Evolutionary conservation across 2,888 invertebrate genomes (phyloP), one percentile per base, ranked within the genome.

Genomic region (Zaprionus obscuricornis): DNA sequence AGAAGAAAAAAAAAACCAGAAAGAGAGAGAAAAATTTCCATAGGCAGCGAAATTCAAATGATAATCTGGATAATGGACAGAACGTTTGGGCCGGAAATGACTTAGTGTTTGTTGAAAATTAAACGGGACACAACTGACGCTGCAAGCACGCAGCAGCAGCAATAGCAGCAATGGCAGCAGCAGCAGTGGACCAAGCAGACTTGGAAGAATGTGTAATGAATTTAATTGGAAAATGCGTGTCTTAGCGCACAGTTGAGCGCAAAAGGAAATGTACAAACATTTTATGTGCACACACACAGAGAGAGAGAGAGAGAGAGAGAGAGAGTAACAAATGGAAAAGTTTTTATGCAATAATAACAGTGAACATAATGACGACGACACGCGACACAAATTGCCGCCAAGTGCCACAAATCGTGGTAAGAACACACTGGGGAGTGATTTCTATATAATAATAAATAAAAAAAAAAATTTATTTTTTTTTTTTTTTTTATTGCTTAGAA

Each of bases 41-140:
- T 69, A 49, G 63, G 56, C 45, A 63, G 67, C 49, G 37, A 65
- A 65, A 74, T 84, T 81, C 65, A 81, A 77, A 78, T 78, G 72
- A 85, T 85, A 85, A 85, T 85, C 78, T 82, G 62, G 57, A 34
- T 68, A 79, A 85, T 82, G 78, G 78, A 72, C 54, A 70, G 67
- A 52, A 57, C 78, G 74, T 66, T 84, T 66, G 58, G 46, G 45
- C 65, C 83, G 85, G 78, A 79, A 82, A 85, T 79, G 78, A 79
- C 78, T 79, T 82, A 78, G 82, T 79, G 83, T 82, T 85, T 66
- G 66, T 29, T 74, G 59, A 72, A 78, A 85, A 85, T 85, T 71
- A 77, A 76, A 70, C 67, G 54, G 46, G 62, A 54, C 66, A n/a
- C n/a, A 70, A 40, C 46, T 4, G 7, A 27, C 7, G 26, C 6